Percentiles rank a stretch among this genome's conserved stretches.
phyloP scores from a whole-genome alignment of 1,140 invertebrate species.

The Nixonia krombeini region DNA sequence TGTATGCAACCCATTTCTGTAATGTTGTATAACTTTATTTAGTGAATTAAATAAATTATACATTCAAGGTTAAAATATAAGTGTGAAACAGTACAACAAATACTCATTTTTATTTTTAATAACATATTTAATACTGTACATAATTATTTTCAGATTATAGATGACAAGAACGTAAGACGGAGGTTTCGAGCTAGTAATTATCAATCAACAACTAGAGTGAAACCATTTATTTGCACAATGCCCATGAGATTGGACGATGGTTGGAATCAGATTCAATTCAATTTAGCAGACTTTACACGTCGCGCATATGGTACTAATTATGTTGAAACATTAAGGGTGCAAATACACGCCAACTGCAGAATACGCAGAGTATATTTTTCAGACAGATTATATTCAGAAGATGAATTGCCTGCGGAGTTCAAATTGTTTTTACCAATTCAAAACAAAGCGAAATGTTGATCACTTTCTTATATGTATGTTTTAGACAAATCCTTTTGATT shows the following conservation, averaged over 20 bases:
- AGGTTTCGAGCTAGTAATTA: slow-evolving; percentile 98
- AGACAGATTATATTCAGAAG: slow-evolving; percentile 98
- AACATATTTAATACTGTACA: too few species aligned
- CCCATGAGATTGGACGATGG: slow-evolving; percentile 98
- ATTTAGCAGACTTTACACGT: slow-evolving; percentile 97
- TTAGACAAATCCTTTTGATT: too few species aligned
- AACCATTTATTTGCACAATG: slow-evolving; percentile 99
- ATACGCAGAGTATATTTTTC: slow-evolving; percentile 99
- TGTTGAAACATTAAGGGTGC: slow-evolving; percentile 96
- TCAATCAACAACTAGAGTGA: slow-evolving; percentile 97
- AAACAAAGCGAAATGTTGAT: slow-evolving; percentile 79
- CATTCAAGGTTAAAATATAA: too few species aligned
- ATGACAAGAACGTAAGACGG: slow-evolving; percentile 97
- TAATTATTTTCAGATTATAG: slow-evolving; percentile 82
- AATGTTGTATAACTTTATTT: too few species aligned
- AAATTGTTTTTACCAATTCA: slow-evolving; percentile 96
- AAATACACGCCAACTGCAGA: slow-evolving; percentile 99
- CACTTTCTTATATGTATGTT: too few species aligned
- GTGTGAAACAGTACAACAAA: too few species aligned
- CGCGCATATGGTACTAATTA: slow-evolving; percentile 99
- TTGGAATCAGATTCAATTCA: slow-evolving; percentile 99
- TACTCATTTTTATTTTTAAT: too few species aligned
- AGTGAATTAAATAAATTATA: too few species aligned
- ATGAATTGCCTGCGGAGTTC: slow-evolving; percentile 99
- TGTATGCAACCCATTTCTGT: too few species aligned